Evolutionary conservation across 2,888 invertebrate species (phyloP), one percentile per base, ranked within the genome.

Genomic region (Eupeodes luniger): DNA sequence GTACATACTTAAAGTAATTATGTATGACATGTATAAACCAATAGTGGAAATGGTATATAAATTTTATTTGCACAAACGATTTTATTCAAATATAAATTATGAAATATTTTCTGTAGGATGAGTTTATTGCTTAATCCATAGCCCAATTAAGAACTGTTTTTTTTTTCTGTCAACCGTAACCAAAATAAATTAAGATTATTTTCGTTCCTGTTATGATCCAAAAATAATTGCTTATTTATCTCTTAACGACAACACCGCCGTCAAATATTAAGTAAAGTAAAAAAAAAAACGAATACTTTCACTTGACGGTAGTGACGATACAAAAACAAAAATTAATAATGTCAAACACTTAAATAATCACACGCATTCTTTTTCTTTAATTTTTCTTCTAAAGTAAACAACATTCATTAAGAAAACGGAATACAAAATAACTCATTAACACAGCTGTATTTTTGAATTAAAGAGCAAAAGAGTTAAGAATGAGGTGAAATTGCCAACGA

Each of bases 321-420:
- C 16, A 47, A 14, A 19, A 27, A 53, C 19, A 74, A 40, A 11
- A 64, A 75, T 66, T 82, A 34, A 75, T 27, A 74, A 83, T 72
- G 79, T 66, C 53, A 74, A 78, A 57, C 77, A 72, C 75, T 66
- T 79, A 79, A 79, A 79, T 82, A 70, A 76, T 76, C 55, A 61
- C 80, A 83, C 81, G 44, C 44, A 44, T 62, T 75, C n/a, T 67
- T 85, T 74, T 66, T 70, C 36, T 66, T 72, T 27, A 27, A 27
- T 75, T 62, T 57, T 34, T 36, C 12, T 40, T 36, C 19, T 14
- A 10, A 62, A 78, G 49, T 69, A 74, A 74, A 78, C 61, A 62
- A 62, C 70, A 69, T 19, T 55, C 55, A 55, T 55, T 55, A 61
- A 40, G 6, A 76, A 49, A 27, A 44, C 72, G 53, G 19, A 59